phyloP scores from a whole-genome alignment of 2,113 vertebrate genomes.

The Neolamprologus modestus region DNA sequence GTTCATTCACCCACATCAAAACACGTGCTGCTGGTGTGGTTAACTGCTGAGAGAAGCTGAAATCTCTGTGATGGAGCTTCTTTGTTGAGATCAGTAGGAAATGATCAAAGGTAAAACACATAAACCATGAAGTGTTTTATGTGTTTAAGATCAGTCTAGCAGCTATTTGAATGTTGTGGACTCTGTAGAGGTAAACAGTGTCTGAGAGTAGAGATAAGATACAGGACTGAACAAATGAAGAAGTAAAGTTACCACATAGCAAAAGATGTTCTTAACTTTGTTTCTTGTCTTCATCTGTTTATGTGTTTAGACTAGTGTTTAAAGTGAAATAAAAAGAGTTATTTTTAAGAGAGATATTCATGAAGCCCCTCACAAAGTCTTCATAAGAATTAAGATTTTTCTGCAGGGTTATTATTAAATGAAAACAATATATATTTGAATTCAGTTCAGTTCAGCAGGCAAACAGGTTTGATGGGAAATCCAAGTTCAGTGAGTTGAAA shows the following conservation, averaged over 20 bases:
- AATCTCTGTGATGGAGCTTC: accelerated
- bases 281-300: accelerated
- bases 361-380: not conserved
- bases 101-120: not conserved
- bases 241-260: not conserved
- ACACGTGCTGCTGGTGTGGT: accelerated
- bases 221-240: not conserved
- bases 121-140: not conserved
- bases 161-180: not conserved
- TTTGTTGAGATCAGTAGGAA: not conserved
- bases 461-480: not conserved
- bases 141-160: not conserved
- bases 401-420: not conserved
- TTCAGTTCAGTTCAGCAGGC: accelerated
- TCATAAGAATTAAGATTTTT: not conserved
- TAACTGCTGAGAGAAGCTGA: not conserved
- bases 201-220: not conserved
- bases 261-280: not conserved
- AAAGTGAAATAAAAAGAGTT: not conserved
- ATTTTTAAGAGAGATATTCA: not conserved
- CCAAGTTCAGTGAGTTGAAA: not conserved
- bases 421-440: not conserved
- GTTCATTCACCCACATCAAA: not conserved
- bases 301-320: not conserved
- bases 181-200: not conserved